phyloP scores from a whole-genome alignment of 2,113 vertebrate genomes.

The Xyrauchen texanus region DNA sequence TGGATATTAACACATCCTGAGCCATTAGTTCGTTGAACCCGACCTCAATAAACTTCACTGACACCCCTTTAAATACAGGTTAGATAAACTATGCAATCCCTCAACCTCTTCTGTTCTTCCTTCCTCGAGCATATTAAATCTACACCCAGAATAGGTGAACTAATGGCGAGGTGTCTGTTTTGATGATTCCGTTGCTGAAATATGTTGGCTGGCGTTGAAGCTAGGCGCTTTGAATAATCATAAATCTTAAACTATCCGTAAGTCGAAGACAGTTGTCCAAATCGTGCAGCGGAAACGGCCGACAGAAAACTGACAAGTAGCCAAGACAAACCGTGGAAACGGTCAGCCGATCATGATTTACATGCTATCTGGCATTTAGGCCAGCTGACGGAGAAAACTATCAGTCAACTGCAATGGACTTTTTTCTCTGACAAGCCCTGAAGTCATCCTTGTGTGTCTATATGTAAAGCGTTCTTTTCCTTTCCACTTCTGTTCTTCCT shows the following conservation, averaged over 20 bases:
- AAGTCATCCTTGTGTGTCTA: constrained; percentile 74
- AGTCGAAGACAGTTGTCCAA: constrained; percentile 70
- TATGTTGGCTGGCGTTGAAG: constrained; percentile 64
- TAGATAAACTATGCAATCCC: constrained; percentile 63
- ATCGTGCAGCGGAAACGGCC: constrained; percentile 71
- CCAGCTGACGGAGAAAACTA: constrained; percentile 66
- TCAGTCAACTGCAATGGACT: constrained; percentile 81
- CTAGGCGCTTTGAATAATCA: constrained; percentile 73
- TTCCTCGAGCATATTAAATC: constrained; percentile 61
- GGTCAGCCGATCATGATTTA: constrained; percentile 74
- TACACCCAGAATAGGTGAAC: constrained; percentile 61
- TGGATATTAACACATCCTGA: constrained; percentile 59
- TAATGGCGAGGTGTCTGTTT: constrained; percentile 71
- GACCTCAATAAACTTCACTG: constrained; percentile 65
- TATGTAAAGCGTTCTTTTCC: constrained; percentile 59
- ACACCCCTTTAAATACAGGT: constrained; percentile 58
- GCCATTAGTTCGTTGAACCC: constrained; percentile 56
- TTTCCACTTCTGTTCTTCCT: neutral
- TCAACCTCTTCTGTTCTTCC: constrained; percentile 47
- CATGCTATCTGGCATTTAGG: constrained; percentile 64
- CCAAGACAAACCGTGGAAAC: constrained; percentile 66
- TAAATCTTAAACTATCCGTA: constrained; percentile 68
- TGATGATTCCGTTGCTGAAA: constrained; percentile 71
- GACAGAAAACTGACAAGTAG: constrained; percentile 71
- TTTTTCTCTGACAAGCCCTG: constrained; percentile 74